phyloP scores from a whole-genome alignment of 2,888 invertebrate genomes.

The Conchocele bisecta region DNA sequence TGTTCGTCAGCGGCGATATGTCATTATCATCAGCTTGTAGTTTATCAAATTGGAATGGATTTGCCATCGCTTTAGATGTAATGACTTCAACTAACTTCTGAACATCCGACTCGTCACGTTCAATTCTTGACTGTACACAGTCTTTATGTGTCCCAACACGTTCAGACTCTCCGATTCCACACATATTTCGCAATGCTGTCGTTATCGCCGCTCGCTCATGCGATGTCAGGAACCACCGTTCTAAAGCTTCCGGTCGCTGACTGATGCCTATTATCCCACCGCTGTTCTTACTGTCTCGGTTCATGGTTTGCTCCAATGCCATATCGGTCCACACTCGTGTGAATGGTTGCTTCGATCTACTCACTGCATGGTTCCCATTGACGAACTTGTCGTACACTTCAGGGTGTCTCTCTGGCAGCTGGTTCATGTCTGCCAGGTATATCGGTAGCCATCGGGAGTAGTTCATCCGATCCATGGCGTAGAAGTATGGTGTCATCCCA shows the following conservation, averaged over 20 bases:
- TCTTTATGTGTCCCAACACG: neutral
- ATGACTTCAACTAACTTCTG: too few relatives aligned
- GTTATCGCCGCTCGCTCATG: neutral
- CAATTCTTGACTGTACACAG: too few relatives aligned
- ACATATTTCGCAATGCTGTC: neutral
- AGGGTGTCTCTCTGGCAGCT: neutral
- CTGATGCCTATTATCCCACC: neutral
- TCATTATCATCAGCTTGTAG: too few relatives aligned
- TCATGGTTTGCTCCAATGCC: neutral
- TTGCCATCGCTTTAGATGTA: too few relatives aligned
- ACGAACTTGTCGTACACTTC: neutral
- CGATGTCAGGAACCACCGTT: too few relatives aligned
- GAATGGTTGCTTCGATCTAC: neutral
- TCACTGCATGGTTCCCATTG: conserved; percentile 2
- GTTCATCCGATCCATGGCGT: conserved; percentile 7
- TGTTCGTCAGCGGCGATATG: too few relatives aligned
- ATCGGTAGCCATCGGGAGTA: conserved; percentile 1
- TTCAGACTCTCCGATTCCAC: neutral
- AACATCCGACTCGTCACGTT: too few relatives aligned
- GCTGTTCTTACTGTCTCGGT: neutral
- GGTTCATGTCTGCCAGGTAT: neutral
- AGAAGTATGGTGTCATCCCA: neutral
- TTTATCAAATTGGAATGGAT: too few relatives aligned
- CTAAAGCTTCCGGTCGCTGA: too few relatives aligned
- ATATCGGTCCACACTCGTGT: conserved; percentile 1